Evolutionary conservation across 2,113 vertebrate species (phyloP).

Genomic region (Eulemur rufifrons): DNA sequence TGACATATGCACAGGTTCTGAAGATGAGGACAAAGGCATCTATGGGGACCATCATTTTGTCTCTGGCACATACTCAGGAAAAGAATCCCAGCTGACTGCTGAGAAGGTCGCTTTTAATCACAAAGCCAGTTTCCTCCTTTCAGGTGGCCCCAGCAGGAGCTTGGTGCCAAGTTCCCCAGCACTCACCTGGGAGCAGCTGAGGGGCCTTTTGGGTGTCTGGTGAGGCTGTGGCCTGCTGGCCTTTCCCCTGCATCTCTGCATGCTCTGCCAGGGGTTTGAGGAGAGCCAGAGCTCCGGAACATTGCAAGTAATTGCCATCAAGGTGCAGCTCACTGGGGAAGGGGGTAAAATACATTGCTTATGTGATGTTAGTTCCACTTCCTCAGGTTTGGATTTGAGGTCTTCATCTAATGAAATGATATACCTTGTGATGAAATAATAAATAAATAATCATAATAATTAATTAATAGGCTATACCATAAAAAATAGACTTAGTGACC

Average conservation of each 20-base stretch:
- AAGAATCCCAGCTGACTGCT: background rate
- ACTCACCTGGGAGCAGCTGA: slow-evolving; percentile 61
- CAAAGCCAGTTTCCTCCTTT: background rate
- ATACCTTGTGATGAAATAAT: background rate
- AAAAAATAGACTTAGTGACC: background rate
- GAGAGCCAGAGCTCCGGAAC: slow-evolving; percentile 76
- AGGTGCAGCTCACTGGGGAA: slow-evolving; percentile 78
- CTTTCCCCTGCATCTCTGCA: slow-evolving; percentile 42
- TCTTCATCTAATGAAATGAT: background rate
- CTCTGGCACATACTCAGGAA: background rate
- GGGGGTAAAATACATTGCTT: background rate
- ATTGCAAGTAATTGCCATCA: slow-evolving; percentile 77
- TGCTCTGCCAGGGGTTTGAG: slow-evolving; percentile 72
- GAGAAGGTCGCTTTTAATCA: background rate
- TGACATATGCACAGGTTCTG: background rate
- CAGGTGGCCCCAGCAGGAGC: background rate
- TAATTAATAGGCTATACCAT: background rate
- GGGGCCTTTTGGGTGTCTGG: background rate
- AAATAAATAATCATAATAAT: background rate
- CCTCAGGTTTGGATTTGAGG: background rate
- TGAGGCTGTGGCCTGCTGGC: background rate
- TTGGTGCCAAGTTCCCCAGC: background rate
- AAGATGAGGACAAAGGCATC: background rate
- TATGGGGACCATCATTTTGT: background rate
- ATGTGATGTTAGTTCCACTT: background rate